Percentiles rank a stretch among this genome's conserved stretches.
Evolutionary conservation across 2,888 invertebrate genomes (phyloP).

Genomic region (Aleiodes leptofemur): DNA sequence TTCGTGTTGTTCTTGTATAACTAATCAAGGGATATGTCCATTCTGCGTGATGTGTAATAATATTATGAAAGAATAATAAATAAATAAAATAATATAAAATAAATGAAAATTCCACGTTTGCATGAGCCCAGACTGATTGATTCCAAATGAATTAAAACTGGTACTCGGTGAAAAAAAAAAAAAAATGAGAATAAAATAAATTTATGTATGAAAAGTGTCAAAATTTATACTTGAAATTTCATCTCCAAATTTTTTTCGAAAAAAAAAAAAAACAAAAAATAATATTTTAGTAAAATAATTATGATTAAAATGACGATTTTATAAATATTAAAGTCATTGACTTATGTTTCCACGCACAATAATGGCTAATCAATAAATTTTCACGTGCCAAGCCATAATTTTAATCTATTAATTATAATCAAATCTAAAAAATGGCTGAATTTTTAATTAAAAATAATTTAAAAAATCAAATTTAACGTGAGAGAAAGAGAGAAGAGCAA

Average conservation of each 20-base stretch:
- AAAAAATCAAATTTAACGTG: constrained; percentile 20
- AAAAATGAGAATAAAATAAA: constrained; percentile 12
- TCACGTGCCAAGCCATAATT: constrained; percentile 46
- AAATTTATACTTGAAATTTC: constrained; percentile 22
- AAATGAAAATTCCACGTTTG: not conserved
- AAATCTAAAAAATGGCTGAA: constrained; percentile 10
- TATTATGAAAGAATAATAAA: constrained; percentile 2
- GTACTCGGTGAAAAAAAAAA: not conserved
- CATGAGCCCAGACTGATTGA: constrained; percentile 35
- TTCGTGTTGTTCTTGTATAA: constrained; percentile 20
- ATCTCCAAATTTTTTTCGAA: not conserved
- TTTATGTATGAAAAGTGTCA: constrained; percentile 34
- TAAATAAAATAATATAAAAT: not conserved
- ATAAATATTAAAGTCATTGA: constrained; percentile 14
- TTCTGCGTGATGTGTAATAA: constrained; percentile 6
- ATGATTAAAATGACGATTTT: constrained; percentile 12
- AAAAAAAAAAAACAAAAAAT: not conserved
- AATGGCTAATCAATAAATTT: constrained; percentile 46
- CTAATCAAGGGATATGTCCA: constrained; percentile 3
- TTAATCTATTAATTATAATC: constrained; percentile 9
- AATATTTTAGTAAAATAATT: constrained; percentile 10
- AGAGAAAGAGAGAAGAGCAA: constrained; percentile 38
- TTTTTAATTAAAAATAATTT: not conserved
- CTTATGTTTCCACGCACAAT: constrained; percentile 44
- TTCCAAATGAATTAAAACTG: constrained; percentile 20